These are phyloP conservation scores for Leuciscus idus DNA, from an alignment of 2,113 vertebrate genomes.

Conservation along the genomic window DNA sequence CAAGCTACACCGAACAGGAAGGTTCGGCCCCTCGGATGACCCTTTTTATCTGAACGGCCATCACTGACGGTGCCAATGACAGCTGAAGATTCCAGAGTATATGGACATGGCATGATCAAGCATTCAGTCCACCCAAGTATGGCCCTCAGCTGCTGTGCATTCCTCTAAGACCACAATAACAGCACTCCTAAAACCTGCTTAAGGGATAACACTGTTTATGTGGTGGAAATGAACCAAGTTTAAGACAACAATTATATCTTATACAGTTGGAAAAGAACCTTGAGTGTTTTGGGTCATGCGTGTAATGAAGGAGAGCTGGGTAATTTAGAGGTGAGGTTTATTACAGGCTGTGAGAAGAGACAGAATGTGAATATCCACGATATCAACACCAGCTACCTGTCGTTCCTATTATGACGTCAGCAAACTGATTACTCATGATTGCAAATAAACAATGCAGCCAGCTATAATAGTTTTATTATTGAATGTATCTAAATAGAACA, in stretches of 20 bases:
- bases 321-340: conserved; percentile 33
- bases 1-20: not conserved
- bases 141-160: conserved; percentile 56
- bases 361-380: conserved; percentile 10
- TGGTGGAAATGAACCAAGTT: conserved; percentile 49
- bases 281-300: not conserved
- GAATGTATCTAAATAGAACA: not conserved
- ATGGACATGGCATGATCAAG: conserved; percentile 39
- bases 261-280: not conserved
- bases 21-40: not conserved
- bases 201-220: conserved; percentile 57
- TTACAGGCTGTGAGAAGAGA: conserved; percentile 11
- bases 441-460: not conserved
- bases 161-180: conserved; percentile 42
- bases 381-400: conserved; percentile 21
- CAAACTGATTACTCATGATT: not conserved
- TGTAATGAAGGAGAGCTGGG: conserved; percentile 37
- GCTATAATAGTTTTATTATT: not conserved
- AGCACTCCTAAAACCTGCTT: conserved; percentile 56
- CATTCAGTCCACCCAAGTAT: conserved; percentile 40
- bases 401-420: not conserved
- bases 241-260: conserved; percentile 40
- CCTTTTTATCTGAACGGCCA: conserved; percentile 18
- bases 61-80: conserved; percentile 60
- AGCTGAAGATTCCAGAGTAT: conserved; percentile 55